These are phyloP conservation scores for Takifugu flavidus DNA, from an alignment of 2,113 vertebrate genomes.

Conservation along the genomic window DNA sequence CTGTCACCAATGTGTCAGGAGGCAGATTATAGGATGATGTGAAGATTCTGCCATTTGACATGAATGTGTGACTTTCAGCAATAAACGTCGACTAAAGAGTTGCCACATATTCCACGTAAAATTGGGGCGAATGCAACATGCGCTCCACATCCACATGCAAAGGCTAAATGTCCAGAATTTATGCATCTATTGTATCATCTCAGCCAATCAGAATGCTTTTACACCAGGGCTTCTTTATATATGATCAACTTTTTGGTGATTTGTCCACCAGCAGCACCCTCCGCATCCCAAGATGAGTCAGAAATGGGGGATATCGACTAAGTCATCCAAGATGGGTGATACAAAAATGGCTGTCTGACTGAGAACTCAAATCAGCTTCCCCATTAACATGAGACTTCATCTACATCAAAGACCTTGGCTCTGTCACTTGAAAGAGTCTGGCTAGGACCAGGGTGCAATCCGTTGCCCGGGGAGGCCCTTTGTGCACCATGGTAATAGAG, in stretches of 20 bases:
- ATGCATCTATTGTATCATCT: too few relatives aligned
- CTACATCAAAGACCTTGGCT: conserved; percentile 43
- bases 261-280: too few relatives aligned
- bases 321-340: conserved; percentile 32
- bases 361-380: conserved; percentile 18
- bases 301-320: conserved; percentile 25
- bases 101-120: too few relatives aligned
- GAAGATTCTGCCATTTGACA: too few relatives aligned
- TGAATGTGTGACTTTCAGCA: too few relatives aligned
- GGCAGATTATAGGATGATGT: too few relatives aligned
- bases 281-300: neutral
- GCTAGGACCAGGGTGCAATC: conserved; percentile 42
- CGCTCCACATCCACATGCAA: too few relatives aligned
- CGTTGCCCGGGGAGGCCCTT: conserved; percentile 41
- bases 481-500: conserved; percentile 61
- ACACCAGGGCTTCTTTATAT: neutral
- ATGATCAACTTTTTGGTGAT: conserved; percentile 2
- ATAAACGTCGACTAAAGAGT: too few relatives aligned
- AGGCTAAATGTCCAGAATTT: too few relatives aligned
- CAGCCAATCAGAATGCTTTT: neutral
- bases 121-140: too few relatives aligned
- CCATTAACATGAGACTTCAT: conserved; percentile 27
- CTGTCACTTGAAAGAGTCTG: conserved; percentile 37
- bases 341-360: conserved; percentile 13
- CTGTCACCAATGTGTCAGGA: too few relatives aligned